phyloP scores from a whole-genome alignment of 2,888 invertebrate species.

The Kryphioiulus occultus region DNA sequence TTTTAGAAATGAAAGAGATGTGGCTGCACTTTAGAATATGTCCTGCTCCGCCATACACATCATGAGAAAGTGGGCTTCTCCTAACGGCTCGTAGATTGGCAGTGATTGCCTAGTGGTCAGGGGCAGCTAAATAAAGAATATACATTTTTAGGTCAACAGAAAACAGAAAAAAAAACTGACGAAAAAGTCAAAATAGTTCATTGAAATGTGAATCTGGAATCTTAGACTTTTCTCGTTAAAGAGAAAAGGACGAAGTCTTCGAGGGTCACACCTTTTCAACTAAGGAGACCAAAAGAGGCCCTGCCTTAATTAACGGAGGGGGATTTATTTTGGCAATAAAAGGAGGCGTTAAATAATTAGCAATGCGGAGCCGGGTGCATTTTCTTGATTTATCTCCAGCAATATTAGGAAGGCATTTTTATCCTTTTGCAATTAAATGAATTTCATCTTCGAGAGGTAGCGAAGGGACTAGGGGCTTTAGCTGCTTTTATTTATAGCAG shows the following conservation, averaged over 20 bases:
- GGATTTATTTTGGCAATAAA: constrained; percentile 13
- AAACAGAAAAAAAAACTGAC: too few species aligned
- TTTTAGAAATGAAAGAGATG: too few species aligned
- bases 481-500: not conserved
- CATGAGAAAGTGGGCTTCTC: too few species aligned
- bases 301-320: not conserved
- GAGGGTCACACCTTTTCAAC: not conserved
- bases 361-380: not conserved
- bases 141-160: too few species aligned
- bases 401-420: not conserved
- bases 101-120: too few species aligned
- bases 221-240: not conserved
- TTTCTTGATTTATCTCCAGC: constrained; percentile 1
- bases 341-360: not conserved
- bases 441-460: constrained; percentile 23
- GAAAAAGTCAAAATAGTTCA: too few species aligned
- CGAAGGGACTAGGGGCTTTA: not conserved
- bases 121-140: too few species aligned
- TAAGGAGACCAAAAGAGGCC: not conserved
- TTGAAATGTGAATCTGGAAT: too few species aligned
- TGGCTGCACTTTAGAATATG: too few species aligned
- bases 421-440: not conserved
- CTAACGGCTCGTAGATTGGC: too few species aligned
- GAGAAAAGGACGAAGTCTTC: not conserved
- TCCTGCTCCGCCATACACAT: too few species aligned